Base-by-base conservation (phyloP, 2,888 invertebrate species). In the Nephrocerus scutellatus region DNA sequence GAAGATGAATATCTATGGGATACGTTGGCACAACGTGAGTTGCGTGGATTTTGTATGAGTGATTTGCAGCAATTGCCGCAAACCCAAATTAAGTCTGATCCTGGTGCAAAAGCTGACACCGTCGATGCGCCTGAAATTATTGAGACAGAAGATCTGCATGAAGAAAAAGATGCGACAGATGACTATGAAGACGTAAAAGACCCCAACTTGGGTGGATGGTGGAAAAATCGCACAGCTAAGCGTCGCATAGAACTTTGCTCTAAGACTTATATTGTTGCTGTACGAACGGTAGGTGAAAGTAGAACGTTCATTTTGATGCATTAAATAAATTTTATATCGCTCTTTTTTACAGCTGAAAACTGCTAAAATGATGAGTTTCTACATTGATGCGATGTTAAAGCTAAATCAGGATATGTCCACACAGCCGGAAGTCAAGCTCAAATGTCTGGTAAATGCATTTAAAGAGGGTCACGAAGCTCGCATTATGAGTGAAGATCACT, bases 1-100 rank as follows among this genome's bases (percentile, higher is more conserved):
- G 63, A 71, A n/a, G 71, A 75, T 49, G 73, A 74, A 29, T 50
- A 69, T 12, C 70, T 76, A 21, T 79, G 79, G 79, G 74, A 79
- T 52, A 70, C 71, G 6, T 60, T 79, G 56, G 79, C 79, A 1
- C 70, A 73, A 47, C 67, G 77, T 2, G 77, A 78, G 56, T 54
- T 73, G n/a, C 70, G 72, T 50, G 76, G 76, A 5, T 54, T 50
- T 10, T 55, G 57, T 38, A 51, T 62, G 35, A 50, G 51, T 2
- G 59, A 64, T 36, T 46, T 60, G 6, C n/a, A n/a, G n/a, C n/a
- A n/a, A n/a, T n/a, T n/a, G n/a, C n/a, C n/a, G n/a, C n/a, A n/a
- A n/a, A n/a, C n/a, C n/a, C n/a, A n/a, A n/a, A n/a, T n/a, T n/a
- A n/a, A n/a, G n/a, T n/a, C n/a, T n/a, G n/a, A n/a, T n/a, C n/a